Percentiles rank a stretch among this genome's conserved stretches.
Conservation (phyloP, 2,888 invertebrate genomes). For the Scaeva pyrastri region DNA sequence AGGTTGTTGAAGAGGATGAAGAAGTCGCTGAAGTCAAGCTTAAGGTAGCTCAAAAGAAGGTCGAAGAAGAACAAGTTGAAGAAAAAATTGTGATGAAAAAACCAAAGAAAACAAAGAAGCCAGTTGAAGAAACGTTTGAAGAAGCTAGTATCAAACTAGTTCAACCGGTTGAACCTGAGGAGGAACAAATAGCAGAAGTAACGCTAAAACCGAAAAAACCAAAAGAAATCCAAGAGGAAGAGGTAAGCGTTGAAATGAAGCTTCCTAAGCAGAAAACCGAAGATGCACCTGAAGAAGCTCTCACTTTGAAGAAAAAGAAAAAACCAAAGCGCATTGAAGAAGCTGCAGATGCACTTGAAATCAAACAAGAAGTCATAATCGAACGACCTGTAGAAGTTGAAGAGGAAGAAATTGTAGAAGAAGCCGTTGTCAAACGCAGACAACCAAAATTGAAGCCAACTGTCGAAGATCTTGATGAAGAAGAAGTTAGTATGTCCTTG, state of each 20-base stretch:
- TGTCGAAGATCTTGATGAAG: conserved; percentile 81
- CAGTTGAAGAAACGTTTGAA: conserved; percentile 79
- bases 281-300: conserved; percentile 81
- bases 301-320: conserved; percentile 82
- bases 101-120: conserved; percentile 79
- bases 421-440: conserved; percentile 80
- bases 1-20: conserved; percentile 67
- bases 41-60: conserved; percentile 77
- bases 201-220: conserved; percentile 82
- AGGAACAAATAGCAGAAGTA: conserved; percentile 82
- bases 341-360: conserved; percentile 82
- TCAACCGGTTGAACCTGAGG: conserved; percentile 79
- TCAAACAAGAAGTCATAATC: conserved; percentile 80
- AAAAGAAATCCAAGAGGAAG: conserved; percentile 80
- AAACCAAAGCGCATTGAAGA: conserved; percentile 80
- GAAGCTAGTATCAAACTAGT: conserved; percentile 80
- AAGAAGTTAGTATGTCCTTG: conserved; percentile 81
- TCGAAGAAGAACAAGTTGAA: conserved; percentile 79
- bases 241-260: conserved; percentile 81
- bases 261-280: conserved; percentile 81
- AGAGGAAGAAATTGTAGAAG: conserved; percentile 84
- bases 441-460: conserved; percentile 80
- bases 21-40: conserved; percentile 74
- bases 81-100: conserved; percentile 80
- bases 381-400: conserved; percentile 85